Evolutionary conservation across 2,113 vertebrate species (phyloP).

Genomic region (Vicugna pacos): DNA sequence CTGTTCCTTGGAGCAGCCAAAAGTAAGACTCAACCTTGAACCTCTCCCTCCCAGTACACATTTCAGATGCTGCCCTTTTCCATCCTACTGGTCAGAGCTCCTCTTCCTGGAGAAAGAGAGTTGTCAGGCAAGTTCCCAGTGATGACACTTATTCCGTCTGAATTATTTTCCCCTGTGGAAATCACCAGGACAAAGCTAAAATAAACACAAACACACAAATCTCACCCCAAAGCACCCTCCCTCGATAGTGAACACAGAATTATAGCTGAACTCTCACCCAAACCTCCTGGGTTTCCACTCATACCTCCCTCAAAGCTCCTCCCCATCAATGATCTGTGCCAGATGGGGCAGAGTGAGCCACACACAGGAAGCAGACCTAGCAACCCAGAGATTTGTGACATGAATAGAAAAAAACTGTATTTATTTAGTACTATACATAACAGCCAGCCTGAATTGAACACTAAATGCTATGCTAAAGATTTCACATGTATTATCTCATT

Average conservation of each 20-base stretch:
- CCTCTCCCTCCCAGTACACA: neutral
- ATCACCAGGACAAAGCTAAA: conserved; percentile 26
- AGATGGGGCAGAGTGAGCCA: neutral
- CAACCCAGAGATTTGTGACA: neutral
- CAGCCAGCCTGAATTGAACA: neutral
- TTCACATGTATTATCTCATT: neutral
- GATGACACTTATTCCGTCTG: neutral
- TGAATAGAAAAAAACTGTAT: neutral
- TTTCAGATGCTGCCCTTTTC: conserved; percentile 3
- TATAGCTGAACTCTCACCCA: neutral
- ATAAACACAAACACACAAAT: neutral
- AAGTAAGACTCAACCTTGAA: neutral
- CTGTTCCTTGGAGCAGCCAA: neutral
- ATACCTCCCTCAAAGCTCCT: neutral
- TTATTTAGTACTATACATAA: neutral
- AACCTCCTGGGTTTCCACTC: neutral
- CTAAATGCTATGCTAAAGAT: neutral
- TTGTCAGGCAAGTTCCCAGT: neutral
- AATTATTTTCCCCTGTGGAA: neutral
- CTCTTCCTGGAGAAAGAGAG: neutral
- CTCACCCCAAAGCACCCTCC: neutral
- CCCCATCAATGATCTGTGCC: neutral
- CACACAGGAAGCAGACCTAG: neutral
- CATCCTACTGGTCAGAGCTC: neutral
- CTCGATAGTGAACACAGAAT: neutral